Percentiles rank a stretch among this genome's conserved stretches.
Conservation (phyloP, 2,797 vertebrate species). For the Garrulus glandarius region DNA sequence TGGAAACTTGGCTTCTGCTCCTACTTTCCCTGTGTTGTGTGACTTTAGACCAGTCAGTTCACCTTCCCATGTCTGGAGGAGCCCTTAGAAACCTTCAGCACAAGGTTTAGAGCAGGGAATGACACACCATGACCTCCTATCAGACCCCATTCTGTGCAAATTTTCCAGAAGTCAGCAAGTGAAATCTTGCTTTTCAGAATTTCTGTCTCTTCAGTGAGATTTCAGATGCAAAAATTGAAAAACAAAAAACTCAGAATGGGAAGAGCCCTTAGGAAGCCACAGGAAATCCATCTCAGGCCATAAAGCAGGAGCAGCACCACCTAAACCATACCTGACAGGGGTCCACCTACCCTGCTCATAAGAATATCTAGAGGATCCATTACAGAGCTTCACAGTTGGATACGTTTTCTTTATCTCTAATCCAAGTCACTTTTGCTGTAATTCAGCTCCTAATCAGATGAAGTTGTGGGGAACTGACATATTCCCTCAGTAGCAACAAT, state of each 20-base stretch:
- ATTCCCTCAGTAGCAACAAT: slow-evolving; percentile 10
- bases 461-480: slow-evolving; percentile 3
- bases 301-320: not conserved
- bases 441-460: slow-evolving; percentile 27
- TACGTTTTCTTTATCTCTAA: not conserved
- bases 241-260: not conserved
- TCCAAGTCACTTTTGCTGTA: not conserved
- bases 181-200: not conserved
- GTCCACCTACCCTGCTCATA: not conserved
- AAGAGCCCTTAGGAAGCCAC: not conserved
- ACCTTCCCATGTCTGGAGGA: not conserved
- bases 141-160: not conserved
- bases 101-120: not conserved
- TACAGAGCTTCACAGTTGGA: not conserved
- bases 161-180: not conserved
- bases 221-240: not conserved
- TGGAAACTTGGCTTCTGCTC: slow-evolving; percentile 36
- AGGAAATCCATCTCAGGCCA: not conserved
- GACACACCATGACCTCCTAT: not conserved
- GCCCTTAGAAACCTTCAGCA: not conserved
- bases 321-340: not conserved
- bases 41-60: not conserved
- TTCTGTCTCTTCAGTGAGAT: not conserved
- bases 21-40: not conserved
- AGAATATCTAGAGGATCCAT: not conserved